These are phyloP conservation scores for Incurvaria masculella DNA, from an alignment of 2,888 invertebrate genomes.

Conservation along the genomic window DNA sequence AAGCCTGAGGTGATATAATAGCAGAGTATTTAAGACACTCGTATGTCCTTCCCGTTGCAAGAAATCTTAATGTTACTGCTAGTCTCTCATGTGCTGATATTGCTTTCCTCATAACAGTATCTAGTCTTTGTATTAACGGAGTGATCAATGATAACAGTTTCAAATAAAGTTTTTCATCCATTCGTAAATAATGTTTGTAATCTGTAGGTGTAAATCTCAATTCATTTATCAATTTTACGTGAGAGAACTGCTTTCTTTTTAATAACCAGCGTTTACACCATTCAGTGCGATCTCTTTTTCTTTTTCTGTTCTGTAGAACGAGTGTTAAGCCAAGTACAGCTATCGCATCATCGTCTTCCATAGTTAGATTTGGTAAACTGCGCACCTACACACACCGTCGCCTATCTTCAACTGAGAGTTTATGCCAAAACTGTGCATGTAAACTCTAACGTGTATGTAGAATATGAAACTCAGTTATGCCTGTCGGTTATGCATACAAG, in stretches of 20 bases:
- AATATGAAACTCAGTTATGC: conserved; percentile 2
- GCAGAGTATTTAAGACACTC: conserved; percentile 9
- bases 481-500: conserved; percentile 2
- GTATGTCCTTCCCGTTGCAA: conserved; percentile 6
- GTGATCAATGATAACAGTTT: no score
- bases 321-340: conserved; percentile 10
- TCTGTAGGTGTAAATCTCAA: conserved; percentile 15
- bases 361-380: no score
- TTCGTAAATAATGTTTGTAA: conserved; percentile 17
- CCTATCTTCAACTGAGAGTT: conserved; percentile 2
- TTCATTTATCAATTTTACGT: conserved; percentile 16
- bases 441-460: conserved; percentile 1
- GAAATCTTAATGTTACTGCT: conserved; percentile 3
- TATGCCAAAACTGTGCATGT: conserved; percentile 1
- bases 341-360: conserved; percentile 11
- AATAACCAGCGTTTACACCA: conserved; percentile 16
- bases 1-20: conserved; percentile 8
- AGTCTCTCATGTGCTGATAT: conserved; percentile 7
- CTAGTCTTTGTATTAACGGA: conserved; percentile 7
- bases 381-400: neutral
- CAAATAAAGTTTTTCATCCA: conserved; percentile 16
- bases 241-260: conserved; percentile 13
- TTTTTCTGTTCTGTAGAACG: conserved; percentile 12
- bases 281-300: conserved; percentile 9
- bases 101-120: conserved; percentile 7